Percentiles rank a stretch among this genome's conserved stretches.
Evolutionary conservation across 2,797 vertebrate species (phyloP).

Genomic region (Botia kubotai): DNA sequence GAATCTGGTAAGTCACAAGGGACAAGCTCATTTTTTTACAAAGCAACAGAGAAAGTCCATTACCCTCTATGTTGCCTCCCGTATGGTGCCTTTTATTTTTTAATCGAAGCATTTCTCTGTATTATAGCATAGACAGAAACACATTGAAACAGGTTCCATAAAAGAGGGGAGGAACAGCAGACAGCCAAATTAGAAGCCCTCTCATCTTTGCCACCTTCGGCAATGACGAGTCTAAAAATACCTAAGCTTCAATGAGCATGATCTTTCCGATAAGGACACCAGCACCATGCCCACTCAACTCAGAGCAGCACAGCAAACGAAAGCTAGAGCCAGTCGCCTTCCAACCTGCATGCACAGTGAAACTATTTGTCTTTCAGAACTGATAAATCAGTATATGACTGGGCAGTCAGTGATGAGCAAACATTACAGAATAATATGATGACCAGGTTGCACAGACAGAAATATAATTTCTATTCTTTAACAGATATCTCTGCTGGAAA

Average conservation of each 20-base stretch:
- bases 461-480: background rate
- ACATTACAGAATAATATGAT: constrained; percentile 2
- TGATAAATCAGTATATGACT: constrained; percentile 27
- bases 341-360: constrained; percentile 2
- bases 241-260: constrained; percentile 50
- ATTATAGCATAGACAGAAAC: constrained; percentile 61
- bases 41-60: constrained; percentile 78
- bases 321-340: constrained; percentile 45
- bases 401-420: constrained; percentile 22
- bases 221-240: constrained; percentile 58
- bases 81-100: constrained; percentile 70
- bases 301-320: background rate
- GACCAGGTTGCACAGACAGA: background rate
- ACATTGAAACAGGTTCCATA: constrained; percentile 39
- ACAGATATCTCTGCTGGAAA: background rate
- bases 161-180: constrained; percentile 45
- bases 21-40: constrained; percentile 67
- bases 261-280: constrained; percentile 50
- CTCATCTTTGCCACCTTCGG: constrained; percentile 51
- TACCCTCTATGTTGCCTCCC: constrained; percentile 71
- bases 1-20: constrained; percentile 68
- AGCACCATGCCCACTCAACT: constrained; percentile 46
- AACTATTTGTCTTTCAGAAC: constrained; percentile 27
- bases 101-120: constrained; percentile 75
- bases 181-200: constrained; percentile 52